Evolutionary conservation across 1,140 invertebrate genomes (phyloP).

Genomic region (Megalonaias nervosa): DNA sequence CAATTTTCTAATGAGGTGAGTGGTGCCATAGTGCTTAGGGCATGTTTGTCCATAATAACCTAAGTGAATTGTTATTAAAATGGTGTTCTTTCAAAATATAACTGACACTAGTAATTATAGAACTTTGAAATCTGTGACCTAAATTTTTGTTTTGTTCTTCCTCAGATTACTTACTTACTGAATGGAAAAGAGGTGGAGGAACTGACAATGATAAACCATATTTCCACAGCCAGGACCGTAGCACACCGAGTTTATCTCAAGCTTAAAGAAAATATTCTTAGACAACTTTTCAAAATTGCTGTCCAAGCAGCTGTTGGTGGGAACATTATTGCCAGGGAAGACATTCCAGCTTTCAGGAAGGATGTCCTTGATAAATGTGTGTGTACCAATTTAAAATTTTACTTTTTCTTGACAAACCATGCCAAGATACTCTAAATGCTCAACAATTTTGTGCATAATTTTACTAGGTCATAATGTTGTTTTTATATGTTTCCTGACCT

Average conservation of each 20-base stretch:
- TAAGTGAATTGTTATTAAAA: too few relatives aligned
- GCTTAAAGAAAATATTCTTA: constrained; percentile 90
- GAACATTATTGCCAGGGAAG: constrained; percentile 90
- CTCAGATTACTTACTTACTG: constrained; percentile 83
- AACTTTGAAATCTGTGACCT: too few relatives aligned
- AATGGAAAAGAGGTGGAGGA: constrained; percentile 91
- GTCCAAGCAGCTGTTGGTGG: constrained; percentile 89
- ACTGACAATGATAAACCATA: constrained; percentile 87
- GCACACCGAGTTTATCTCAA: constrained; percentile 83
- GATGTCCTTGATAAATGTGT: constrained; percentile 95
- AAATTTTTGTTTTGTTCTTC: neutral
- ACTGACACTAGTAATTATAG: too few relatives aligned
- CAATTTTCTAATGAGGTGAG: too few relatives aligned
- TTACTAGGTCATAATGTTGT: too few relatives aligned
- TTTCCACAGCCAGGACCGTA: constrained; percentile 77
- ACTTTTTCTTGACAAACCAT: too few relatives aligned
- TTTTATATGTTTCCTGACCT: too few relatives aligned
- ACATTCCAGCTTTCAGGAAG: constrained; percentile 89
- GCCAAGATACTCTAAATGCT: too few relatives aligned
- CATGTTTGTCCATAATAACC: too few relatives aligned
- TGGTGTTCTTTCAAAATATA: too few relatives aligned
- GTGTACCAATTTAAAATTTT: constrained; percentile 67
- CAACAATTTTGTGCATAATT: too few relatives aligned
- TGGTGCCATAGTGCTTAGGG: too few relatives aligned
- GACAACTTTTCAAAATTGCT: constrained; percentile 88